Evolutionary conservation across 2,797 vertebrate species (phyloP).

Genomic region (Scolopax rusticola): DNA sequence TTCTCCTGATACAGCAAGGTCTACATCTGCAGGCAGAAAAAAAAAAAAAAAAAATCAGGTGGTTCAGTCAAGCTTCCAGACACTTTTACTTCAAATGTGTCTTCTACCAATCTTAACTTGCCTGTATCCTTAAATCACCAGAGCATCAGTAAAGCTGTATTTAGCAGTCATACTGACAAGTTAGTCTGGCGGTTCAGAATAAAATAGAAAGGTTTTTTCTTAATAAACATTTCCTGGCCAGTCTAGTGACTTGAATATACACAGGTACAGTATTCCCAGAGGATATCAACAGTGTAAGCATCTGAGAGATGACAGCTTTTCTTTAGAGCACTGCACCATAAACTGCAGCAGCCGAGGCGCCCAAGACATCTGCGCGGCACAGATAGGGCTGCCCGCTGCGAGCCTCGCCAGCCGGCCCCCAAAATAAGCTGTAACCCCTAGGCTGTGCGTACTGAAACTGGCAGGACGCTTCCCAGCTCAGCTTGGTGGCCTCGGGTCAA

Average conservation of each 20-base stretch:
- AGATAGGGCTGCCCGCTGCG: neutral
- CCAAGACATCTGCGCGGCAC: neutral
- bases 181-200: neutral
- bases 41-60: accelerated
- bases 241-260: neutral
- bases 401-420: neutral
- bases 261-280: neutral
- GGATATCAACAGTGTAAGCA: neutral
- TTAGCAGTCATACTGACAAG: neutral
- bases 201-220: neutral
- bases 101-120: neutral
- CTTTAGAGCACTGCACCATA: neutral
- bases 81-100: neutral
- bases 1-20: neutral
- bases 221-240: neutral
- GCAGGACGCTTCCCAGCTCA: neutral
- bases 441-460: neutral
- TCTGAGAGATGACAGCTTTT: neutral
- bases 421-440: neutral
- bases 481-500: neutral
- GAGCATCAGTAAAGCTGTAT: neutral
- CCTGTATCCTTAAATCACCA: neutral
- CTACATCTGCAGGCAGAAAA: neutral
- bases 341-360: neutral
- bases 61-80: neutral